phyloP scores from a whole-genome alignment of 2,888 invertebrate species.

The Silvanus unidentatus region DNA sequence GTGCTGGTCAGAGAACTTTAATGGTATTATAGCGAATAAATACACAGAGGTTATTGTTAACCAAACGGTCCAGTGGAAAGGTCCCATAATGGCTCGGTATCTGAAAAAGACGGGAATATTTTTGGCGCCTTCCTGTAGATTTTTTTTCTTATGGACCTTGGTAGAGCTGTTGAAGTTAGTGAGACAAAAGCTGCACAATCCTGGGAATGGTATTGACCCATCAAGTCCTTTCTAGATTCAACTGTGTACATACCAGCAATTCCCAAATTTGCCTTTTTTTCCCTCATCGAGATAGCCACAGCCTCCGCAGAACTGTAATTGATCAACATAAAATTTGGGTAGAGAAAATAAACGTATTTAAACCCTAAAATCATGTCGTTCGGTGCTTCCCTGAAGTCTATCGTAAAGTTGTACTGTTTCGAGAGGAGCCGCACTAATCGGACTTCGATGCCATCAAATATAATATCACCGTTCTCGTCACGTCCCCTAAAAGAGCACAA shows the following conservation, averaged over 20 bases:
- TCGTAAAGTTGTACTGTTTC: constrained; percentile 63
- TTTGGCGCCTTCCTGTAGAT: too few species aligned
- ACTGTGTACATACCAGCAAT: constrained; percentile 69
- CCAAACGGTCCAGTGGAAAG: constrained; percentile 80
- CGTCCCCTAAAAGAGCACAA: constrained; percentile 32
- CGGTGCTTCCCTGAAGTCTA: constrained; percentile 60
- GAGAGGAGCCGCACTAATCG: constrained; percentile 59
- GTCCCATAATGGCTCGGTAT: constrained; percentile 77
- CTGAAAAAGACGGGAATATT: constrained; percentile 35
- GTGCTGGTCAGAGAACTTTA: constrained; percentile 68
- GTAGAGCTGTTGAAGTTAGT: constrained; percentile 69
- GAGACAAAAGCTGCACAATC: constrained; percentile 77
- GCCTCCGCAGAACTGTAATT: constrained; percentile 56
- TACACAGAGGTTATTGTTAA: constrained; percentile 64
- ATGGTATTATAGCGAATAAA: constrained; percentile 66
- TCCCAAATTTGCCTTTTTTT: constrained; percentile 59
- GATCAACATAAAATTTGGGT: neutral
- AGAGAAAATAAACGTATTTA: too few species aligned
- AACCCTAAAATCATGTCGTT: constrained; percentile 44
- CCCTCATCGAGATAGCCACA: constrained; percentile 52
- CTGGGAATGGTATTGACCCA: constrained; percentile 61
- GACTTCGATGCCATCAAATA: constrained; percentile 73
- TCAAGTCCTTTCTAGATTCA: constrained; percentile 44
- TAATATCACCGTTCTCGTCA: constrained; percentile 48
- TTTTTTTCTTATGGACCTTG: constrained; percentile 50